phyloP scores from a whole-genome alignment of 2,797 vertebrate genomes.

The Ptychadena robeensis region DNA sequence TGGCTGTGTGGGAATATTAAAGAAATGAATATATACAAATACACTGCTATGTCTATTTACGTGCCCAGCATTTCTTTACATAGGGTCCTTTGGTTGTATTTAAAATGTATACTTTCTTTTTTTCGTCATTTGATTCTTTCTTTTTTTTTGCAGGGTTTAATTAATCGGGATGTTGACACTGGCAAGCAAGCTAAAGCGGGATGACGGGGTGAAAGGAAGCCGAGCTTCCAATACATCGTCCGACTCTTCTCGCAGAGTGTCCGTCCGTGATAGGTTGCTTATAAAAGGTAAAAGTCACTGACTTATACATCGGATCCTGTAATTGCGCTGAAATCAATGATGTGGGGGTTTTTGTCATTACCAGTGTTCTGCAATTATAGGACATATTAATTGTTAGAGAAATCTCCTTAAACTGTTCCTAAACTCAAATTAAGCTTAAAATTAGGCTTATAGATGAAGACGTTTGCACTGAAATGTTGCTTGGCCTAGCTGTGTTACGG shows the following conservation, averaged over 20 bases:
- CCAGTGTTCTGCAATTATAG: no score
- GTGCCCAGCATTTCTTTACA: not conserved
- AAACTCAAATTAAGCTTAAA: no score
- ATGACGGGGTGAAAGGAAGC: slow-evolving; percentile 86
- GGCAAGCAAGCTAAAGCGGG: slow-evolving; percentile 93
- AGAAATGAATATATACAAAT: no score
- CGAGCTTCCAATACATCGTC: slow-evolving; percentile 77
- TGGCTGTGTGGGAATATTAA: no score
- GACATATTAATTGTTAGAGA: no score
- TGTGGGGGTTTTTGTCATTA: no score
- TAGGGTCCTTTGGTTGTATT: not conserved
- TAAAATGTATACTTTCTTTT: not conserved
- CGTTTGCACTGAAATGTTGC: no score
- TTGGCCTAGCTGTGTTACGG: no score
- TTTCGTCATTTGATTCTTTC: not conserved
- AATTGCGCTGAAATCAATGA: not conserved
- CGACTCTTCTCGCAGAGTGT: slow-evolving; percentile 90
- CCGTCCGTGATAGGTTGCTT: slow-evolving; percentile 91
- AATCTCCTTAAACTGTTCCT: no score
- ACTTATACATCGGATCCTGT: not conserved
- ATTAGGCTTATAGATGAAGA: no score
- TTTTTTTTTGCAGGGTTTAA: slow-evolving; percentile 67
- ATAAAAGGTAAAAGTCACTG: slow-evolving; percentile 86
- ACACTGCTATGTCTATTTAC: no score
- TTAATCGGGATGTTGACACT: slow-evolving; percentile 89